A percentile compares a stretch with the other conserved stretches of the same genome.
phyloP scores from a whole-genome alignment of 2,888 invertebrate species.

The Augiades crinisus region DNA sequence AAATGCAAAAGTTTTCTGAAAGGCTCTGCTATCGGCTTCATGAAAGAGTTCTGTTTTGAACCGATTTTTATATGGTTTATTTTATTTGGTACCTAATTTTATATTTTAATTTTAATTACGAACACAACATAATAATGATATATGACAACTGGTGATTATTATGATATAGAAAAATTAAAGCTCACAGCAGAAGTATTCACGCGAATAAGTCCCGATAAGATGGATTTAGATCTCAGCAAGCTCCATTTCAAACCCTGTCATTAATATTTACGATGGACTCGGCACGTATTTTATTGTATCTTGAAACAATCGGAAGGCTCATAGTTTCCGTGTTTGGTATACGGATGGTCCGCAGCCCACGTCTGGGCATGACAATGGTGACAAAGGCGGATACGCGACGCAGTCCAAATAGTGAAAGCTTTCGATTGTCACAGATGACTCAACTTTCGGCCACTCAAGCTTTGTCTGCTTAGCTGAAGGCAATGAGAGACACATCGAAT shows the following conservation, averaged over 20 bases:
- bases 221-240: neutral
- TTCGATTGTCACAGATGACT: constrained; percentile 11
- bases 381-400: neutral
- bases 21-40: no score
- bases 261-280: neutral
- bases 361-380: constrained; percentile 6
- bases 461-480: neutral
- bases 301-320: constrained; percentile 6
- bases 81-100: no score
- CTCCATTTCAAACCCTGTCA: neutral
- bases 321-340: constrained; percentile 14
- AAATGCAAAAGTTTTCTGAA: no score
- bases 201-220: no score
- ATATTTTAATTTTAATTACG: no score
- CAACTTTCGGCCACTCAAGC: constrained; percentile 4
- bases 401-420: constrained; percentile 14
- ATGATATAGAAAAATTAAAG: no score
- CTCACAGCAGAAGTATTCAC: no score
- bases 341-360: constrained; percentile 1
- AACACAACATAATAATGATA: no score
- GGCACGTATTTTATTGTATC: neutral
- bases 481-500: no score
- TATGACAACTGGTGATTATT: no score
- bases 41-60: neutral
- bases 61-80: no score